These are phyloP conservation scores for Biston stratarius DNA, from an alignment of 2,888 invertebrate species.

Conservation along the genomic window DNA sequence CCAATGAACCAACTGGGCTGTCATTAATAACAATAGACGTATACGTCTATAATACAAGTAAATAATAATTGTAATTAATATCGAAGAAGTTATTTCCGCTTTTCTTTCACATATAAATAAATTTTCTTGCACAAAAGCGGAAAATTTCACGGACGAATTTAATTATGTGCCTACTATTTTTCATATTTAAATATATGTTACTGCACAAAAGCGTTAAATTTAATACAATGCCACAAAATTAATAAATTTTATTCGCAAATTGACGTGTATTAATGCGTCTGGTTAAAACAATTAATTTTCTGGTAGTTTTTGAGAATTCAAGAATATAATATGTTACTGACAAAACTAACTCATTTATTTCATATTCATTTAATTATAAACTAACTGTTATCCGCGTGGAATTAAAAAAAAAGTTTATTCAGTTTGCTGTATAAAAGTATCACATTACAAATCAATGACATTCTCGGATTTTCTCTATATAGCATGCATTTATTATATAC, in stretches of 20 bases:
- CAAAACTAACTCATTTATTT: too few relatives aligned
- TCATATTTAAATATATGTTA: constrained; percentile 14
- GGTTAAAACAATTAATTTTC: constrained; percentile 7
- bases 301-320: neutral
- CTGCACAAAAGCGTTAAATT: constrained; percentile 11
- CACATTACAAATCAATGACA: too few relatives aligned
- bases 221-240: neutral
- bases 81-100: neutral
- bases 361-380: too few relatives aligned
- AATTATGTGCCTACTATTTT: neutral
- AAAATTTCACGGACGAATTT: neutral
- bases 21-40: neutral
- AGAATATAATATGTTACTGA: too few relatives aligned
- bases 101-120: constrained; percentile 2
- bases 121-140: neutral
- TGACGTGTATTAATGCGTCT: constrained; percentile 18
- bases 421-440: too few relatives aligned
- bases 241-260: constrained; percentile 18
- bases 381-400: too few relatives aligned
- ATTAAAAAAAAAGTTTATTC: too few relatives aligned
- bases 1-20: too few relatives aligned
- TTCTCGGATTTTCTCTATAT: too few relatives aligned
- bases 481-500: too few relatives aligned
- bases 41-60: neutral
- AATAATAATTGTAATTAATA: constrained; percentile 5